Evolutionary conservation across 1,140 invertebrate species (phyloP).

Genomic region (Drosophila kepulauana): DNA sequence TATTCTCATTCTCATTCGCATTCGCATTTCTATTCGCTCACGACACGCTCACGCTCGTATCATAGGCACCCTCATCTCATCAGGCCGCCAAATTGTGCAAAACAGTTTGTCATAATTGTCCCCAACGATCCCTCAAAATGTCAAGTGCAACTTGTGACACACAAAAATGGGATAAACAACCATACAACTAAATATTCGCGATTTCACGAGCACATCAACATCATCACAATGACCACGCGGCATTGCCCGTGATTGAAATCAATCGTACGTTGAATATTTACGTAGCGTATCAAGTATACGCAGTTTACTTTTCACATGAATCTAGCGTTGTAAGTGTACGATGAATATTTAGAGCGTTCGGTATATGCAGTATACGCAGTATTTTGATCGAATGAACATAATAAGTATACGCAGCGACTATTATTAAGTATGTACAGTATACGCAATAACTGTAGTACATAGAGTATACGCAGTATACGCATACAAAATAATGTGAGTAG

Average conservation of each 20-base stretch:
- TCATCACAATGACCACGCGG: background rate
- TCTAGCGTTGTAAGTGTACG: too few species aligned
- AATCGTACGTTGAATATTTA: background rate
- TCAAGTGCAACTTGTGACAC: constrained; percentile 69
- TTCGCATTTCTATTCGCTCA: background rate
- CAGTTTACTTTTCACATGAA: too few species aligned
- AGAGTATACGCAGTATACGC: too few species aligned
- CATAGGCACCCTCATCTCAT: constrained; percentile 20
- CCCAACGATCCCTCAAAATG: constrained; percentile 59
- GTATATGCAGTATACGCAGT: too few species aligned
- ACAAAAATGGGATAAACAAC: constrained; percentile 14
- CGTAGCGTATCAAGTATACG: too few species aligned
- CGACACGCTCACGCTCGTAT: background rate
- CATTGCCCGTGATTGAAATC: constrained; percentile 7
- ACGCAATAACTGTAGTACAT: too few species aligned
- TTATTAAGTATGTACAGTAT: too few species aligned
- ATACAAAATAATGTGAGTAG: too few species aligned
- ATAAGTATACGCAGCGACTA: too few species aligned
- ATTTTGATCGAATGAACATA: too few species aligned
- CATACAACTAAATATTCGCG: background rate
- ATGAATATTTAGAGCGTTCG: too few species aligned
- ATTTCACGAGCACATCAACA: constrained; percentile 8
- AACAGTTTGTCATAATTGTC: constrained; percentile 72
- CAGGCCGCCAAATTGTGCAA: constrained; percentile 46
- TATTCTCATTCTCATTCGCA: constrained; percentile 1